These are phyloP conservation scores for Caenorhabditis auriculariae DNA, from an alignment of 2,888 invertebrate genomes.

Conservation along the genomic window DNA sequence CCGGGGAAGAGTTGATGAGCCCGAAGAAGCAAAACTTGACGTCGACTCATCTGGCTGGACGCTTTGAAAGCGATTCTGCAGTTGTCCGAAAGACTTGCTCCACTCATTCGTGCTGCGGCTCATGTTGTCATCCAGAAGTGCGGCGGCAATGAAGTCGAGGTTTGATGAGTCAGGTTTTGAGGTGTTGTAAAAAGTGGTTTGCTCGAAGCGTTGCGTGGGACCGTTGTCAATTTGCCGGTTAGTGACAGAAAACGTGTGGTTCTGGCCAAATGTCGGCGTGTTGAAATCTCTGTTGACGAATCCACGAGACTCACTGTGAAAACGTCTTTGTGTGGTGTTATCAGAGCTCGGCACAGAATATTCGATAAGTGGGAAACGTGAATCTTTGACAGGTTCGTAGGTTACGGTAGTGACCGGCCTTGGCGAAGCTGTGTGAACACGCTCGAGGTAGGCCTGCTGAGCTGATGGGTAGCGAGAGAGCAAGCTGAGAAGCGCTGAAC, in stretches of 20 bases:
- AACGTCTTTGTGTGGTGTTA: too few relatives aligned
- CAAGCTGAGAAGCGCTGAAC: constrained; percentile 46
- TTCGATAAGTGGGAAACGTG: constrained; percentile 29
- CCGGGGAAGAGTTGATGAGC: constrained; percentile 28
- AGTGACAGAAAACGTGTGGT: too few relatives aligned
- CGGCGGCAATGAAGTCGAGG: constrained; percentile 26
- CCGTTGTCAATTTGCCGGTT: neutral
- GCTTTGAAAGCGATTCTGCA: constrained; percentile 37
- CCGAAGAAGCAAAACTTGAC: constrained; percentile 20
- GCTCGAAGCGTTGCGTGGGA: too few relatives aligned
- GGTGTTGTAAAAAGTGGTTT: constrained; percentile 33
- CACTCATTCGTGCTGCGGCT: constrained; percentile 51
- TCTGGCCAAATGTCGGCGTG: too few relatives aligned
- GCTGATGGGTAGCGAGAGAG: constrained; percentile 44
- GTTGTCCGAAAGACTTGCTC: constrained; percentile 47
- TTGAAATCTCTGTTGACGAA: too few relatives aligned
- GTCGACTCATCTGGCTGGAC: constrained; percentile 4
- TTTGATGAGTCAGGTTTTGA: constrained; percentile 14
- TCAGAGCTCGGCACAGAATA: constrained; percentile 26
- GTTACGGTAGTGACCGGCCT: neutral
- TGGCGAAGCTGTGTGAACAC: constrained; percentile 7
- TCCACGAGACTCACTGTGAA: too few relatives aligned
- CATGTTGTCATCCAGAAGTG: constrained; percentile 49
- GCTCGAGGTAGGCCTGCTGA: constrained; percentile 24
- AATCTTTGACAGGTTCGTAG: neutral